Percentiles rank a stretch among this genome's conserved stretches.
Conservation (phyloP, 2,888 invertebrate genomes). For the Phymatocera aterrima region DNA sequence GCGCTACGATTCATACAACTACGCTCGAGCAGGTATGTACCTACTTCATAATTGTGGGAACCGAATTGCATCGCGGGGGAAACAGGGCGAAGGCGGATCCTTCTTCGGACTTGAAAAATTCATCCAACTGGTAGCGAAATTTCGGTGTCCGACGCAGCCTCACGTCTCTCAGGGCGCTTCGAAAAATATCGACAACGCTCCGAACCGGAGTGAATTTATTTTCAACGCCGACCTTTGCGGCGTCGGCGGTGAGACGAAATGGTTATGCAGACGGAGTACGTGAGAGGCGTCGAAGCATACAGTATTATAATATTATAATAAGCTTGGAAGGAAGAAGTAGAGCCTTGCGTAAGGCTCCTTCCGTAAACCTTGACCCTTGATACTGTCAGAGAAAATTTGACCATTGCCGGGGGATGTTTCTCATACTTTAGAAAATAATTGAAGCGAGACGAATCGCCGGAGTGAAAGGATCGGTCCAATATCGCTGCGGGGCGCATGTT, state of each 20-base stretch:
- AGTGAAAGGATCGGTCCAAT: slow-evolving; percentile 33
- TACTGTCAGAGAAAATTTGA: background rate
- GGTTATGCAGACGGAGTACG: slow-evolving; percentile 2
- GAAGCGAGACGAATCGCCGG: slow-evolving; percentile 46
- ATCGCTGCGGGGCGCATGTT: slow-evolving; percentile 42
- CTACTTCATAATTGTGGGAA: background rate
- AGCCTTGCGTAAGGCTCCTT: slow-evolving; percentile 26
- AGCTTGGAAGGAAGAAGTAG: slow-evolving; percentile 12
- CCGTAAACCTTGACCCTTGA: slow-evolving; percentile 41
- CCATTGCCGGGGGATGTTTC: background rate
- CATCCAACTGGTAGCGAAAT: background rate
- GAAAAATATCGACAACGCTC: background rate
- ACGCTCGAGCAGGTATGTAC: background rate
- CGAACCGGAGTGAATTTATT: background rate
- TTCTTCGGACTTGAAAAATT: background rate
- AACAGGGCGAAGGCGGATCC: background rate
- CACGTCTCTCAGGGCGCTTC: background rate
- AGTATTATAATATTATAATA: background rate
- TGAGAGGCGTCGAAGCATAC: background rate
- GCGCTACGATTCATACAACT: background rate
- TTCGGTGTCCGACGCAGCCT: too few relatives aligned
- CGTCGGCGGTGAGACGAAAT: background rate
- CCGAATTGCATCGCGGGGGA: background rate
- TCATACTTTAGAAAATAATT: slow-evolving; percentile 35
- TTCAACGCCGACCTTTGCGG: background rate